Conservation (phyloP, 2,113 vertebrate genomes). For the Sinocyclocheilus rhinocerous region DNA sequence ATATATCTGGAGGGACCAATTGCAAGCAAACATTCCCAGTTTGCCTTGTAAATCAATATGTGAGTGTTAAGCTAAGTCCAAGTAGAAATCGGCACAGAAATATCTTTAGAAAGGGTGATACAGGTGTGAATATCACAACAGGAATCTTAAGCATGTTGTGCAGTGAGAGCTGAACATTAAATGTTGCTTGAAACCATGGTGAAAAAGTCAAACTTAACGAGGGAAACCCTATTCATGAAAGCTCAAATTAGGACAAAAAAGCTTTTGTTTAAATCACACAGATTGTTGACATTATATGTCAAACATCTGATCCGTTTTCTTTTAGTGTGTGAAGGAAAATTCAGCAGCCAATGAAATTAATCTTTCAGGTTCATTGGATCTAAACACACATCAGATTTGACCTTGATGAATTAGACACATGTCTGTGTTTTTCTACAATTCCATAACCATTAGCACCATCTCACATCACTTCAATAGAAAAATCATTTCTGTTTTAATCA, state of each 20-base stretch:
- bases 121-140: slow-evolving; percentile 8
- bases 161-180: not conserved
- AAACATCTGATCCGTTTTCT: slow-evolving; percentile 43
- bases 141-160: not conserved
- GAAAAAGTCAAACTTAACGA: slow-evolving; percentile 9
- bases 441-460: slow-evolving; percentile 25
- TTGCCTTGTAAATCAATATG: slow-evolving; percentile 6
- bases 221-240: slow-evolving; percentile 11
- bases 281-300: slow-evolving; percentile 36
- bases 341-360: slow-evolving; percentile 11
- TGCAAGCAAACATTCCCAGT: not conserved
- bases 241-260: slow-evolving; percentile 34
- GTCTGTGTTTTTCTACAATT: slow-evolving; percentile 16
- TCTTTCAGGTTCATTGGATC: not conserved
- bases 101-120: not conserved
- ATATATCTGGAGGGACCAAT: not conserved
- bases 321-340: slow-evolving; percentile 32
- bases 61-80: not conserved
- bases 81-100: not conserved
- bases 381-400: slow-evolving; percentile 8
- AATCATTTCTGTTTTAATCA: not conserved
- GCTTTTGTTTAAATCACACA: slow-evolving; percentile 19
- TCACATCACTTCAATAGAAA: slow-evolving; percentile 8
- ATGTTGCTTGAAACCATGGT: not conserved
- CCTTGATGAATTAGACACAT: slow-evolving; percentile 38